phyloP scores from a whole-genome alignment of 2,888 invertebrate species.

The Mythimna vitellina region DNA sequence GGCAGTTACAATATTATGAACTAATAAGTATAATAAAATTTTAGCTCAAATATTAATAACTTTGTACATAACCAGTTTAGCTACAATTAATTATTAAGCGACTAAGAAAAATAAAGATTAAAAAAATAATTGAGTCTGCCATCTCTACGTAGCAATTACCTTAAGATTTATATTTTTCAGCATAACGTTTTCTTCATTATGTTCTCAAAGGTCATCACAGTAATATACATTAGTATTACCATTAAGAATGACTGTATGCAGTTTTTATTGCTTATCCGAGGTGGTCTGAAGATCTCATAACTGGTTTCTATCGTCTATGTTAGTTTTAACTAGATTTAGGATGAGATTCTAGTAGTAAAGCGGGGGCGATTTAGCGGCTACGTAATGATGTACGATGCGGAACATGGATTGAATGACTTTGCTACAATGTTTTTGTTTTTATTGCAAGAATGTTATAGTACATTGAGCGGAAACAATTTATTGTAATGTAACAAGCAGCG shows the following conservation, averaged over 20 bases:
- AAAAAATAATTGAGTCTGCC: neutral
- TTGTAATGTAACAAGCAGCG: conserved; percentile 31
- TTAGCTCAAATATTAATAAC: conserved; percentile 18
- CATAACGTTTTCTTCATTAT: conserved; percentile 19
- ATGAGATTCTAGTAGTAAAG: neutral
- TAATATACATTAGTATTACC: conserved; percentile 50
- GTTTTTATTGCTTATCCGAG: conserved; percentile 58
- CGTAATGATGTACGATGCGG: neutral
- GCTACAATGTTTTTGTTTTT: neutral
- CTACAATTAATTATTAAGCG: conserved; percentile 1
- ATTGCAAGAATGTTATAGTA: conserved; percentile 28
- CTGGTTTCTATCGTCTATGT: conserved; percentile 58
- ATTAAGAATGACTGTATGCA: conserved; percentile 54
- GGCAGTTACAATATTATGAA: conserved; percentile 24
- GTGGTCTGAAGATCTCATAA: conserved; percentile 51
- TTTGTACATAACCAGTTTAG: conserved; percentile 1
- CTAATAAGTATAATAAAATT: conserved; percentile 17
- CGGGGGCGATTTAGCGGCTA: conserved; percentile 18
- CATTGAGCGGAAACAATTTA: conserved; percentile 38
- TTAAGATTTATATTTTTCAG: conserved; percentile 21
- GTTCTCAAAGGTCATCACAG: conserved; percentile 58
- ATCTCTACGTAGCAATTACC: conserved; percentile 13
- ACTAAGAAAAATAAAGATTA: neutral
- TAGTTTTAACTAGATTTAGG: conserved; percentile 46
- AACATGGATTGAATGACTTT: neutral